phyloP scores from a whole-genome alignment of 2,888 invertebrate genomes.

The Sturmia bella region DNA sequence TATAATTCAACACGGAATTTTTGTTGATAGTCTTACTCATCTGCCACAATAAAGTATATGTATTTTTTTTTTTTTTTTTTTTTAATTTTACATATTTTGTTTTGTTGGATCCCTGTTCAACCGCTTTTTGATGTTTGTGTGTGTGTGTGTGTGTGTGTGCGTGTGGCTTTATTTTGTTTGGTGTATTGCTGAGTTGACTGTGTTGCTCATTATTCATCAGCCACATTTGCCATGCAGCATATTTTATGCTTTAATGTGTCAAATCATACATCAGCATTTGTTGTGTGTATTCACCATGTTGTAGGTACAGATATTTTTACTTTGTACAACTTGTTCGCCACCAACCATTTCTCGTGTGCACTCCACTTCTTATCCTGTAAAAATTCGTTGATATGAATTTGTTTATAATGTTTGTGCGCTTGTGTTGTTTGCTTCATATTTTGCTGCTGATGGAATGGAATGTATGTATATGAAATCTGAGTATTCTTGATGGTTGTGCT shows the following conservation, averaged over 20 bases:
- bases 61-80: not conserved
- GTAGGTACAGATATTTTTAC: constrained; percentile 17
- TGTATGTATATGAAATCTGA: constrained; percentile 31
- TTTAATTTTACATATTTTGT: not conserved
- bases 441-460: constrained; percentile 24
- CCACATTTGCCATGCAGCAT: constrained; percentile 70
- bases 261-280: constrained; percentile 79
- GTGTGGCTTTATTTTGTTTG: constrained; percentile 21
- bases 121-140: constrained; percentile 9
- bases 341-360: not conserved
- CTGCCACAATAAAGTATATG: constrained; percentile 29
- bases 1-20: constrained; percentile 53
- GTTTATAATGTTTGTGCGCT: constrained; percentile 23
- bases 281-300: constrained; percentile 54
- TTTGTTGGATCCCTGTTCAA: not conserved
- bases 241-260: constrained; percentile 79
- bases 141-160: constrained; percentile 3
- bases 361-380: constrained; percentile 36
- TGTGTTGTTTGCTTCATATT: constrained; percentile 4
- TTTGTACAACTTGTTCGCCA: not conserved
- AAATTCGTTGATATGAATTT: constrained; percentile 62
- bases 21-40: constrained; percentile 24
- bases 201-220: constrained; percentile 71
- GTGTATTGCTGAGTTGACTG: constrained; percentile 34
- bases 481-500: constrained; percentile 41